phyloP scores from a whole-genome alignment of 1,140 invertebrate species.

The Leguminivora glycinivorella region DNA sequence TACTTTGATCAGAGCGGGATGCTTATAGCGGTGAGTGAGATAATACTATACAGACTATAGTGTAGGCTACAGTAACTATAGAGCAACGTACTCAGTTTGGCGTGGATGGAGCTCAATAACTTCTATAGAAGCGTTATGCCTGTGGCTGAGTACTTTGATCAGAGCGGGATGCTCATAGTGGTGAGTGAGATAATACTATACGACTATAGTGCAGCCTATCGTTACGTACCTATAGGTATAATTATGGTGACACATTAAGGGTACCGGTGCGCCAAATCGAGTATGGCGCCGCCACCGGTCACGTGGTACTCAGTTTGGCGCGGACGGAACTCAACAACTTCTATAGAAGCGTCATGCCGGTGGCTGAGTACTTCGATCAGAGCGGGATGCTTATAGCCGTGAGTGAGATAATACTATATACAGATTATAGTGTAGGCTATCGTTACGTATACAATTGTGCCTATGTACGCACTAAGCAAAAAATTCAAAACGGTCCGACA shows the following conservation, averaged over 20 bases:
- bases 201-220: no score
- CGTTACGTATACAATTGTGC: no score
- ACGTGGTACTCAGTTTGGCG: constrained; percentile 90
- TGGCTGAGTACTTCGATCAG: constrained; percentile 93
- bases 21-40: constrained; percentile 85
- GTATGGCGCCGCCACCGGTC: constrained; percentile 91
- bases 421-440: no score
- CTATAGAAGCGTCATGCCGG: constrained; percentile 92
- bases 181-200: constrained; percentile 76
- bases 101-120: constrained; percentile 92
- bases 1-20: constrained; percentile 93
- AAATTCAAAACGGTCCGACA: no score
- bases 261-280: constrained; percentile 92
- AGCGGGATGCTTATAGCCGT: constrained; percentile 90
- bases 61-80: no score
- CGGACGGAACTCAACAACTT: constrained; percentile 93
- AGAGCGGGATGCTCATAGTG: constrained; percentile 90
- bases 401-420: constrained; percentile 55
- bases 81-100: constrained; percentile 87
- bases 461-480: no score
- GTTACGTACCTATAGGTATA: background rate
- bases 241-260: background rate
- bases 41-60: background rate
- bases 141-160: constrained; percentile 93
- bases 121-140: constrained; percentile 94